A percentile compares a stretch with the other conserved stretches of the same genome.
phyloP scores from a whole-genome alignment of 2,113 vertebrate genomes.

The Protomyctophum bolini region DNA sequence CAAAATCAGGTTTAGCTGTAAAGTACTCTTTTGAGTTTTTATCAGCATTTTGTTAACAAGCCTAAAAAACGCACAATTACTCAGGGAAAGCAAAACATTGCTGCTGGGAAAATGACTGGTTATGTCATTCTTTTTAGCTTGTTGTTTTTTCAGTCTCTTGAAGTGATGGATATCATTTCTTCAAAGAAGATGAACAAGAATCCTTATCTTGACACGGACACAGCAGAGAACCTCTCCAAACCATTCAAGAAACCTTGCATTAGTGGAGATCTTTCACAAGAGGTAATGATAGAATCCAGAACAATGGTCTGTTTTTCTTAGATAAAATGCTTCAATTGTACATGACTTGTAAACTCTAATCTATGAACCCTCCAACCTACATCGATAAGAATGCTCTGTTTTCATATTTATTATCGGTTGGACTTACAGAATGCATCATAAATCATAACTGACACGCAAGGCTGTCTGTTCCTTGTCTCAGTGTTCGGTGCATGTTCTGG shows the following conservation, averaged over 20 bases:
- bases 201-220: not conserved
- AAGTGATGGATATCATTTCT: not conserved
- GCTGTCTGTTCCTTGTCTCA: slow-evolving; percentile 24
- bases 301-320: slow-evolving; percentile 22
- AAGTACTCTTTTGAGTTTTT: slow-evolving; percentile 8
- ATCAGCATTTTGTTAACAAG: slow-evolving; percentile 3
- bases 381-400: slow-evolving; percentile 34
- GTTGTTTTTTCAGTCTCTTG: not conserved
- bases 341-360: slow-evolving; percentile 30
- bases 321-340: not conserved
- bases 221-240: not conserved
- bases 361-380: slow-evolving; percentile 16
- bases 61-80: not conserved
- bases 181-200: slow-evolving; percentile 1
- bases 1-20: not conserved
- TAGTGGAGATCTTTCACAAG: not conserved
- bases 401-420: slow-evolving; percentile 40
- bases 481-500: slow-evolving; percentile 1
- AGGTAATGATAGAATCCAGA: not conserved
- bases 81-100: slow-evolving; percentile 18
- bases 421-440: slow-evolving; percentile 29
- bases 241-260: not conserved
- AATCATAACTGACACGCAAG: slow-evolving; percentile 37
- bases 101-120: not conserved
- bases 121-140: slow-evolving; percentile 1